Evolutionary conservation across 2,888 invertebrate genomes (phyloP).

Genomic region (Prosopocoilus inquinatus): DNA sequence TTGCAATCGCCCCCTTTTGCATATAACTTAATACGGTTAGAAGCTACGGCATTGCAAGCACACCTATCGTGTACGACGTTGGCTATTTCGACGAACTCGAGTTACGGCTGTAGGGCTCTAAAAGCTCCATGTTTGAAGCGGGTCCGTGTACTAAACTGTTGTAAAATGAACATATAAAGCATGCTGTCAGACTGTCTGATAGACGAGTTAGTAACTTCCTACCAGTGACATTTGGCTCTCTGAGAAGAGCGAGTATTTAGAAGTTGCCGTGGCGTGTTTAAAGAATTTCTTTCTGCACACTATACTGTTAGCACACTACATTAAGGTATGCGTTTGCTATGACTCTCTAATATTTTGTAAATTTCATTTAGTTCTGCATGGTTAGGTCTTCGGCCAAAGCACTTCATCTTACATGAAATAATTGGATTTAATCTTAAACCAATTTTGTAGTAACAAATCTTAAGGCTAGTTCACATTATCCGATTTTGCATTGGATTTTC

Average conservation of each 20-base stretch:
- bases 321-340: too few relatives aligned
- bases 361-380: too few relatives aligned
- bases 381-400: too few relatives aligned
- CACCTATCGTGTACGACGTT: slow-evolving; percentile 44
- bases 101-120: slow-evolving; percentile 40
- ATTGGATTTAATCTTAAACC: too few relatives aligned
- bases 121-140: slow-evolving; percentile 42
- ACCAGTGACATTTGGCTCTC: slow-evolving; percentile 17
- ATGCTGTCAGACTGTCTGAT: slow-evolving; percentile 47
- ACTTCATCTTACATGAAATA: too few relatives aligned
- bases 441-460: too few relatives aligned
- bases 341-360: too few relatives aligned
- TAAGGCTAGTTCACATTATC: too few relatives aligned
- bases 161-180: slow-evolving; percentile 53
- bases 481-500: too few relatives aligned
- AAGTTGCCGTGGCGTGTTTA: background rate
- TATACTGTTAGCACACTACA: too few relatives aligned
- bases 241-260: slow-evolving; percentile 15
- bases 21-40: slow-evolving; percentile 25
- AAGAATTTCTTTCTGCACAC: background rate
- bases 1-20: slow-evolving; percentile 27
- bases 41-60: slow-evolving; percentile 33
- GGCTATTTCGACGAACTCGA: slow-evolving; percentile 44
- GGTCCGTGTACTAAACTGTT: slow-evolving; percentile 46
- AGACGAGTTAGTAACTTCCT: slow-evolving; percentile 31